A percentile compares a stretch with the other conserved stretches of the same genome.
Evolutionary conservation across 37 sponge, comb jelly and placozoan species (phyloP).

Genomic region (Beroe ovata): DNA sequence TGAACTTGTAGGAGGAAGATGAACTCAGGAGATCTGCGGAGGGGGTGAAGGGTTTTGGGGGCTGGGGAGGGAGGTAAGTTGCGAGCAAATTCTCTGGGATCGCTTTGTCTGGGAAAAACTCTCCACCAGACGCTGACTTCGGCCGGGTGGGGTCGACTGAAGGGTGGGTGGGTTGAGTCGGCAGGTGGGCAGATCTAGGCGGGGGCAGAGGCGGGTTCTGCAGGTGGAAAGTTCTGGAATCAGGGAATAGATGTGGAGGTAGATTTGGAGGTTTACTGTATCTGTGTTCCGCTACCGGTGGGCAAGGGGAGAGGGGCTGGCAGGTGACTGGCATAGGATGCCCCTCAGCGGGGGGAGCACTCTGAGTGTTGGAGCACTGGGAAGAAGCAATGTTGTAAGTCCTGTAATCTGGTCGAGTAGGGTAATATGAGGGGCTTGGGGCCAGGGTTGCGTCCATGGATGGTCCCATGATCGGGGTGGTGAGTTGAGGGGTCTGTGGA

Average conservation of each 20-base stretch:
- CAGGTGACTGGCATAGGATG: not conserved
- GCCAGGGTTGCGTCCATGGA: conserved; percentile 36
- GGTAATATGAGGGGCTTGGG: not conserved
- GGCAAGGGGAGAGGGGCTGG: not conserved
- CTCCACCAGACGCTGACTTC: not conserved
- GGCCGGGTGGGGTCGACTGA: not conserved
- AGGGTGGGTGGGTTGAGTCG: not conserved
- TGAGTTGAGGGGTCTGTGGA: not conserved
- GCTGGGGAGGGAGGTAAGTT: not conserved
- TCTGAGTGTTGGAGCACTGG: too few species aligned
- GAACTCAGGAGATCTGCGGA: not conserved
- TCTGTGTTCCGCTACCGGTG: not conserved
- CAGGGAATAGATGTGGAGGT: conserved; percentile 44
- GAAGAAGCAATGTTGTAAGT: too few species aligned
- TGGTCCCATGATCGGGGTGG: conserved; percentile 63
- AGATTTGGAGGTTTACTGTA: not conserved
- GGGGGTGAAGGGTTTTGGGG: not conserved
- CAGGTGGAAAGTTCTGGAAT: conserved; percentile 28
- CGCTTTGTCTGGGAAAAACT: not conserved
- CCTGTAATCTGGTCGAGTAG: not conserved
- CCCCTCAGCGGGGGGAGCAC: not conserved
- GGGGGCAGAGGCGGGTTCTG: conserved; percentile 20
- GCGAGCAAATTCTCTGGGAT: conserved; percentile 46
- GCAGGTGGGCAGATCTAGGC: conserved; percentile 29
- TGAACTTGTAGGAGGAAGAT: not conserved